phyloP scores from a whole-genome alignment of 1,140 invertebrate genomes.

The Nephila pilipes region DNA sequence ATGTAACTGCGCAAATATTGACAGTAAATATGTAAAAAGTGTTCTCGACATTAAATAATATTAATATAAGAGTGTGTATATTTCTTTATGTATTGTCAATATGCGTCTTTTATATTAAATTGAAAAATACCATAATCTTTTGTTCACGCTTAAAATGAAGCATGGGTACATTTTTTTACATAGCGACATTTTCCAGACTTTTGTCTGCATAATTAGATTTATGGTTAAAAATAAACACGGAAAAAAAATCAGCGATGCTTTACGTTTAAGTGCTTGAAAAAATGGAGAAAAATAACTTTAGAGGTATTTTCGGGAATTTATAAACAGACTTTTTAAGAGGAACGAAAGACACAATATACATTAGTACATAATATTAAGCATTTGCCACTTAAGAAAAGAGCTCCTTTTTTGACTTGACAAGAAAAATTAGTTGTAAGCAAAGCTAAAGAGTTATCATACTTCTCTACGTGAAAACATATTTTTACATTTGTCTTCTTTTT shows the following conservation, averaged over 20 bases:
- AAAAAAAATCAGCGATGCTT: neutral
- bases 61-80: no score
- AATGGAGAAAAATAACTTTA: neutral
- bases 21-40: no score
- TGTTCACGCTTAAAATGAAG: neutral
- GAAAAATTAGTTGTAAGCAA: neutral
- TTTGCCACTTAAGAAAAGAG: neutral
- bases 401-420: neutral
- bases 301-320: neutral
- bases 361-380: slow-evolving; percentile 8
- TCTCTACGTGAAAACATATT: neutral
- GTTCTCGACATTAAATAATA: no score
- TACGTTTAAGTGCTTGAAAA: neutral
- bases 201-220: neutral
- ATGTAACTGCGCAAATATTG: no score
- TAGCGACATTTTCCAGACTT: neutral
- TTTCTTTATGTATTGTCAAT: no score
- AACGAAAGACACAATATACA: neutral
- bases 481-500: neutral
- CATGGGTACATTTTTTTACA: neutral
- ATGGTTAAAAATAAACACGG: neutral
- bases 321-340: neutral
- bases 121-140: neutral
- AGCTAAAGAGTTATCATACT: neutral
- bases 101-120: no score